Evolutionary conservation across 2,113 vertebrate species (phyloP), one percentile per base, ranked within the genome.

Genomic region (Hyperopisus bebe): DNA sequence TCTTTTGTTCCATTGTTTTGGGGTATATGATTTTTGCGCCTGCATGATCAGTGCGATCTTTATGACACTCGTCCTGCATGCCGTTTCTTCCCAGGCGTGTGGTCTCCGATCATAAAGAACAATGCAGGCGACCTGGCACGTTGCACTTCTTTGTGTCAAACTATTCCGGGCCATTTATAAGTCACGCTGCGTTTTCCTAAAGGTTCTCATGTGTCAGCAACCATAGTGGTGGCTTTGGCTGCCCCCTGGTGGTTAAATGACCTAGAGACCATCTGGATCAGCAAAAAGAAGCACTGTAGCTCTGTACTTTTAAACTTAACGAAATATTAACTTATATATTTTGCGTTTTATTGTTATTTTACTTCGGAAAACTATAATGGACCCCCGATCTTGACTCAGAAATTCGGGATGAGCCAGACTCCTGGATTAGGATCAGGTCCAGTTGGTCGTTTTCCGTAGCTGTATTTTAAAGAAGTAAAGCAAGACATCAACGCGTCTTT

Each of bases 211-310:
- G 39, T 70, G 53, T 88, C 87, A 70, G 58, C 42, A 74, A 48
- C 42, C 9, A 46, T 48, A 62, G 46, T 17, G n/a, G 66, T 70
- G 42, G 39, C 88, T 27, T 47, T 48, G 88, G 88, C 62, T 47
- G 62, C 88, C 88, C 46, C 88, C 88, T 88, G 88, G 58, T 88
- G 88, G 88, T 31, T 3, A 74, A 74, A 35, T 46, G 74, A 80
- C 74, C 74, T 42, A 42, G 35, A 35, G 74, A 39, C 35, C 74
- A 42, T 42, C 74, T 80, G 15, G 74, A 80, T 80, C 74, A 80
- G 74, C 74, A 80, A 80, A 85, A 46, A n/a, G 42, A 46, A 10
- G 82, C 82, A 1, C n/a, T 27, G 74, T 48, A 11, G 6, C 24
- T 27, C 19, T 47, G 46, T 46, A 39, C 15, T 84, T 10, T 6